Evolutionary conservation across 2,113 vertebrate species (phyloP), one percentile per base, ranked within the genome.

Genomic region (Cnemophilus loriae): DNA sequence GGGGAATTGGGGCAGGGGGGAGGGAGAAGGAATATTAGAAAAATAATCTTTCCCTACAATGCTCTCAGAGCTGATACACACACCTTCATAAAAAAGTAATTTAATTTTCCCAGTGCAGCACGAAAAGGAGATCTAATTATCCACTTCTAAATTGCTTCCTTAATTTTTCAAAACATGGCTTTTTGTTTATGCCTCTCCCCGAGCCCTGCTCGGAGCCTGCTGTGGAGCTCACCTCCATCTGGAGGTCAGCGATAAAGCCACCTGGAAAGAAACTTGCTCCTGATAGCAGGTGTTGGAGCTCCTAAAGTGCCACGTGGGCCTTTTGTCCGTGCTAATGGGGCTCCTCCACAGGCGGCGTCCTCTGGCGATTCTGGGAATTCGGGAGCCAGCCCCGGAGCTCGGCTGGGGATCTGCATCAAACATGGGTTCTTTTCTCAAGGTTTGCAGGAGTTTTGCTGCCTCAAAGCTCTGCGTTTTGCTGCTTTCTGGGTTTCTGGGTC

Each of bases 81-180:
- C 92, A 98, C 95, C 95, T 98, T 98, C 95, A 96, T 96, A 96
- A 97, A 96, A 96, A 97, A 97, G 96, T 97, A 97, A 98, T 98
- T 98, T 97, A 98, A 98, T 98, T 98, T 98, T 96, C 97, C 96
- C 96, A 96, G 95, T 89, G 97, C 96, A 88, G 95, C 96, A 87
- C 73, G 61, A 97, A 96, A 93, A 93, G 97, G 90, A 97, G 97
- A 98, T 97, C 97, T 98, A 98, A 98, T 98, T 97, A 98, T 81
- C 94, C 86, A 71, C 94, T 97, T 92, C 95, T 95, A 97, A 98
- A 97, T 98, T 97, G 97, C 96, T 97, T 97, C 94, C 96, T 85
- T 98, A 97, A 97, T 98, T 98, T 98, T 96, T 95, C 95, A 86
- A 55, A 96, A 95, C 93, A 93, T 49, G 55, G 37, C 80, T 95